Evolutionary conservation across 2,797 vertebrate genomes (phyloP).

Genomic region (Cynodonichthys magdalenae): DNA sequence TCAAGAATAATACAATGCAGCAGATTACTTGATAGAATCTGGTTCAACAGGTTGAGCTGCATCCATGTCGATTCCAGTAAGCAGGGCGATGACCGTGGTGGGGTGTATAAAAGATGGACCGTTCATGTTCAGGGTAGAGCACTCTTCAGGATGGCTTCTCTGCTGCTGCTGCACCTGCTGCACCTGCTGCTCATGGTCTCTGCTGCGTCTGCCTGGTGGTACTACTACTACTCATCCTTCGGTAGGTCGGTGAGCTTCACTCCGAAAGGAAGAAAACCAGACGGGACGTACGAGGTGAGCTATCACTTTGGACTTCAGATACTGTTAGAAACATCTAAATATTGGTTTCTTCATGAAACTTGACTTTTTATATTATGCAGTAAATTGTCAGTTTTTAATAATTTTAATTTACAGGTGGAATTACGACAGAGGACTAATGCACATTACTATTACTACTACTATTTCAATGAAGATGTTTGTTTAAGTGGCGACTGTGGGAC

Average conservation of each 20-base stretch:
- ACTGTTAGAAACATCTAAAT: not conserved
- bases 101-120: not conserved
- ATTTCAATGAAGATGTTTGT: not conserved
- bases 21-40: not conserved
- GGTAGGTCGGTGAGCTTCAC: conserved; percentile 36
- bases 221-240: not conserved
- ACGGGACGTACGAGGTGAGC: conserved; percentile 29
- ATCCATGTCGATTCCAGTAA: not conserved
- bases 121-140: fast-evolving
- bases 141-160: conserved; percentile 27
- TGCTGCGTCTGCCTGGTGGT: conserved; percentile 13
- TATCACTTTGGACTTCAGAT: too few relatives aligned
- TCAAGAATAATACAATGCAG: too few relatives aligned
- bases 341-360: too few relatives aligned
- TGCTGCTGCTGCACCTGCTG: too few relatives aligned
- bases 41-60: not conserved
- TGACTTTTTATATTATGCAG: too few relatives aligned
- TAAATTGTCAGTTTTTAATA: too few relatives aligned
- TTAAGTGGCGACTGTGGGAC: conserved; percentile 7
- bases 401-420: conserved; percentile 26
- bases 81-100: not conserved
- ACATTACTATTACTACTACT: too few relatives aligned
- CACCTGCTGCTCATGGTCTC: conserved; percentile 27
- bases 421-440: not conserved
- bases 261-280: conserved; percentile 15